Percentiles rank a stretch among this genome's conserved stretches.
Evolutionary conservation across 2,113 vertebrate genomes (phyloP).

Genomic region (Saccopteryx bilineata): DNA sequence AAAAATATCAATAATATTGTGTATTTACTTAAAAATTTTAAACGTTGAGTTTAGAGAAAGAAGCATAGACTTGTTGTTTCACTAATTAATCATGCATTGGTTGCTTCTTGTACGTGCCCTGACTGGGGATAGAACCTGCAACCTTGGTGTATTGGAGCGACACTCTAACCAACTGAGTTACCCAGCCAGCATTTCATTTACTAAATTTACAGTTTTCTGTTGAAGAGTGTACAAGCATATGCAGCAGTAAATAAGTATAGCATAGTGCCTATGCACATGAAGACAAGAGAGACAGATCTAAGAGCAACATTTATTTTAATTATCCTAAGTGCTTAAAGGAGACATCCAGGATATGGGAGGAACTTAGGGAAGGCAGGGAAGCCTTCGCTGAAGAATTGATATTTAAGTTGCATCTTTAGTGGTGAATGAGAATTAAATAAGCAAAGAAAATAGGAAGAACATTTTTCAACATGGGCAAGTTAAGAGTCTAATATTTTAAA

Average conservation of each 20-base stretch:
- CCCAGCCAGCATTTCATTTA: neutral
- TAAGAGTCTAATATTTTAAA: conserved; percentile 32
- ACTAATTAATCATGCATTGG: no score
- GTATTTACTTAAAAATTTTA: no score
- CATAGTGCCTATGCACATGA: neutral
- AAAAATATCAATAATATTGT: neutral
- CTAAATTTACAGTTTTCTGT: conserved; percentile 14
- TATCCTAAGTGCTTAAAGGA: conserved; percentile 46
- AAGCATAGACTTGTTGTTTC: no score
- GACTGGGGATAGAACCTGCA: no score
- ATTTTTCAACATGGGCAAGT: conserved; percentile 34
- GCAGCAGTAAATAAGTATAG: neutral
- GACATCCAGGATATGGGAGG: conserved; percentile 36
- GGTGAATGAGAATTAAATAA: conserved; percentile 37
- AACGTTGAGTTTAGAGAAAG: no score
- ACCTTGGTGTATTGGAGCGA: no score
- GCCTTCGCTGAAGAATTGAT: conserved; percentile 39
- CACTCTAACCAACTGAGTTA: no score
- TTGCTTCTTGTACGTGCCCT: no score
- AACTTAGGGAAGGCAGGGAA: conserved; percentile 19
- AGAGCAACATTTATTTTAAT: conserved; percentile 63
- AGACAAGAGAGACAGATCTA: neutral
- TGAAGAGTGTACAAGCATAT: neutral
- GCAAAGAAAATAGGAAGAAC: conserved; percentile 23
- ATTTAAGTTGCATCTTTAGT: conserved; percentile 53